Evolutionary conservation across 2,797 vertebrate species (phyloP).

Genomic region (Mormyrops boulengeri): DNA sequence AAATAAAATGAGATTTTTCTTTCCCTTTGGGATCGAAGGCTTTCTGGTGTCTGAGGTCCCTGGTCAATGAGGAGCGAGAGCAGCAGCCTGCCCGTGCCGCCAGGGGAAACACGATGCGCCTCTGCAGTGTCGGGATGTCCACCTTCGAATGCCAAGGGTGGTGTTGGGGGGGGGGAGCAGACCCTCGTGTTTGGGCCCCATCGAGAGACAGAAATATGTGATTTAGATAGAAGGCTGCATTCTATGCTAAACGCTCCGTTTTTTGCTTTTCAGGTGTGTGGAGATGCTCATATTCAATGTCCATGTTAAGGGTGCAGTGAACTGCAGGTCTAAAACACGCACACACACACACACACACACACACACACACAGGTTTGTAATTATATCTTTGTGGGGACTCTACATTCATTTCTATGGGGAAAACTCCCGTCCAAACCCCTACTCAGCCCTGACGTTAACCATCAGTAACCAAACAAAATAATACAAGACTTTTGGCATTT

Average conservation of each 20-base stretch:
- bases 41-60: conserved; percentile 26
- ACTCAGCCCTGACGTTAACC: no score
- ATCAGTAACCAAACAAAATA: no score
- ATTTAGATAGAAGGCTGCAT: background rate
- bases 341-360: background rate
- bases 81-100: background rate
- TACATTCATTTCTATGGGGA: no score
- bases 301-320: conserved; percentile 32
- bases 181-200: background rate
- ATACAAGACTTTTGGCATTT: no score
- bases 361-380: background rate
- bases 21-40: conserved; percentile 58
- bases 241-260: background rate
- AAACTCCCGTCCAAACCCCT: no score
- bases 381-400: no score
- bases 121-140: background rate
- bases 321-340: background rate
- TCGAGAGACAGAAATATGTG: background rate
- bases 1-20: conserved; percentile 61
- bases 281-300: background rate
- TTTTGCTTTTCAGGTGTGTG: background rate
- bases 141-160: background rate
- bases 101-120: background rate
- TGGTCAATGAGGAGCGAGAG: conserved; percentile 34
- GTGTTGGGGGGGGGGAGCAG: background rate